Evolutionary conservation across 2,113 vertebrate genomes (phyloP).

Genomic region (Dromas ardeola): DNA sequence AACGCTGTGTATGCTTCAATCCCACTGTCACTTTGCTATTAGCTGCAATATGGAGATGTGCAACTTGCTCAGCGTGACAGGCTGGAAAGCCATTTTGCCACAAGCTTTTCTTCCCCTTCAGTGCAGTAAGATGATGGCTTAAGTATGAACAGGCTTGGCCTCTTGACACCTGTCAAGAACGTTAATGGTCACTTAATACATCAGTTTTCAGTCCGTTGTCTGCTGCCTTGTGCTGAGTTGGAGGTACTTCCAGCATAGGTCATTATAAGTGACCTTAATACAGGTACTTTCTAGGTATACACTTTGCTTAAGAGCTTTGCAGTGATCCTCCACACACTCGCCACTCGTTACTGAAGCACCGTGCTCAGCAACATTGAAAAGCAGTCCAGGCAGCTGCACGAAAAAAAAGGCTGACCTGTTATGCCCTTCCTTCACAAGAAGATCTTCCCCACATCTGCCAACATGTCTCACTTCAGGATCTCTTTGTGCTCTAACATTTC

Average conservation of each 20-base stretch:
- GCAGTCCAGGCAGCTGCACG: neutral
- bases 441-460: neutral
- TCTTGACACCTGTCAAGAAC: neutral
- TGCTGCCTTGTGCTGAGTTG: neutral
- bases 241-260: neutral
- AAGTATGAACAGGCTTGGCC: neutral
- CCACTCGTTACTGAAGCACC: neutral
- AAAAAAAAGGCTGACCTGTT: neutral
- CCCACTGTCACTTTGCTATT: neutral
- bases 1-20: neutral
- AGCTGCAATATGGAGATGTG: neutral
- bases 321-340: accelerated
- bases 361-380: neutral
- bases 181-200: neutral
- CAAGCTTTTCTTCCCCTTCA: neutral
- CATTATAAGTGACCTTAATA: neutral
- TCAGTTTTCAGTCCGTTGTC: neutral
- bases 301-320: neutral
- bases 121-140: neutral
- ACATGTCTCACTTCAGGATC: neutral
- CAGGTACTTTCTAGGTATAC: neutral
- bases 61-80: neutral
- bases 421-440: neutral
- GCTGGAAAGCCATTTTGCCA: neutral
- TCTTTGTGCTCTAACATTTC: neutral